A percentile compares a stretch with the other conserved stretches of the same genome.
These are phyloP conservation scores for Microchirus variegatus DNA, from an alignment of 2,797 vertebrate genomes.

Conservation along the genomic window DNA sequence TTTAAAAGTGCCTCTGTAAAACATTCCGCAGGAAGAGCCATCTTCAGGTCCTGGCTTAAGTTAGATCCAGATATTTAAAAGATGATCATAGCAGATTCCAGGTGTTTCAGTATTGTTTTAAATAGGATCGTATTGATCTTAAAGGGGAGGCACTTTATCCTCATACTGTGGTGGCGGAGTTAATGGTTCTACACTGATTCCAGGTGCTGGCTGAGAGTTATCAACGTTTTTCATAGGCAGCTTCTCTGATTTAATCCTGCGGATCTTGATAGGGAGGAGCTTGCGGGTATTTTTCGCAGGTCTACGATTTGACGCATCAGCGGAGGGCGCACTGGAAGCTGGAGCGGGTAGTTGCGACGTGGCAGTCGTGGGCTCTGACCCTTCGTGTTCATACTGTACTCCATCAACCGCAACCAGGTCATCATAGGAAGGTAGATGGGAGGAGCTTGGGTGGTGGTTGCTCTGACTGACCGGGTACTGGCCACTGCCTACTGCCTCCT, in stretches of 20 bases:
- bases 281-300: constrained; percentile 78
- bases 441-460: constrained; percentile 76
- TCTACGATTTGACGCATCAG: constrained; percentile 56
- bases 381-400: constrained; percentile 71
- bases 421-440: constrained; percentile 93
- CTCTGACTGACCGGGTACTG: constrained; percentile 77
- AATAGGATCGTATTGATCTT: constrained; percentile 21
- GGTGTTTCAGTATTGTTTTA: constrained; percentile 28
- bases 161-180: constrained; percentile 95
- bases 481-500: constrained; percentile 89
- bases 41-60: constrained; percentile 18
- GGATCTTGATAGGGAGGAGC: constrained; percentile 89
- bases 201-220: constrained; percentile 62
- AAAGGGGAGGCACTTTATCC: constrained; percentile 72
- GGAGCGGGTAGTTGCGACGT: constrained; percentile 16
- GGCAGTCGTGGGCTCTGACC: constrained; percentile 20
- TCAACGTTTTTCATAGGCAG: constrained; percentile 84
- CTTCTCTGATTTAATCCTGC: constrained; percentile 95
- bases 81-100: constrained; percentile 18
- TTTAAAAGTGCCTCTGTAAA: constrained; percentile 18
- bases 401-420: constrained; percentile 82
- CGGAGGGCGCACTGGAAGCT: neutral
- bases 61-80: constrained; percentile 31
- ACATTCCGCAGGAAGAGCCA: constrained; percentile 1
- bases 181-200: constrained; percentile 89